Base-by-base conservation (phyloP, 92 coral and sea anemone species). In the Palythoa grandis region DNA sequence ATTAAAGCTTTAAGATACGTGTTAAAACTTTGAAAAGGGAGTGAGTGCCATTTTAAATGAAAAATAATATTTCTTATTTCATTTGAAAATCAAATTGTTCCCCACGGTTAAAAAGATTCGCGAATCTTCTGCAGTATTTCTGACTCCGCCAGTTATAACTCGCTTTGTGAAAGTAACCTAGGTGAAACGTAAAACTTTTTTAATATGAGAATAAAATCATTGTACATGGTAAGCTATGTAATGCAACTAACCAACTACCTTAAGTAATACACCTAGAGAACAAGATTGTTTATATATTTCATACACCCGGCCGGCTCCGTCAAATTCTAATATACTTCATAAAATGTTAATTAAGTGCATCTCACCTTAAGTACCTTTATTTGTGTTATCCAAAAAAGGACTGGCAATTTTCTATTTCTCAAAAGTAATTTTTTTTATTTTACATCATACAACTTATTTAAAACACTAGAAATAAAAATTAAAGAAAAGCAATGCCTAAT, bases 71-170 rank as follows among this genome's bases (percentile, higher is more conserved):
- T 66, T 66, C 47, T 20, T 20, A 16, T 10, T 24, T n/a, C n/a
- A 25, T 69, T 69, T 14, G 47, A 69, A 69, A 69, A 69, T 76
- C 19, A 76, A 23, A 23, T 22, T 76, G 66, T 54, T 53, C 38
- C 48, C 13, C n/a, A 7, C 24, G 63, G 53, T 52, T n/a, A 3
- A 48, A 23, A 9, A 74, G 25, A 53, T 11, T 52, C 16, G 22
- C 5, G 43, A 29, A 69, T 52, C 11, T 54, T 58, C 19, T 13
- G 48, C 63, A 15, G 22, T 54, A 35, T 29, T 76, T 52, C 16
- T 54, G n/a, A 22, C 25, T 76, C 7, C 50, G 50, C 9, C 4
- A 43, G 50, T 43, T 43, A 43, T 43, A 52, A 24, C 48, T 16
- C 38, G 22, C 13, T 56, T 13, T 29, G 5, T 25, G 22, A 29